A percentile compares a stretch with the other conserved stretches of the same genome.
phyloP scores from a whole-genome alignment of 1,140 invertebrate genomes.

The Glossosoma conforme region DNA sequence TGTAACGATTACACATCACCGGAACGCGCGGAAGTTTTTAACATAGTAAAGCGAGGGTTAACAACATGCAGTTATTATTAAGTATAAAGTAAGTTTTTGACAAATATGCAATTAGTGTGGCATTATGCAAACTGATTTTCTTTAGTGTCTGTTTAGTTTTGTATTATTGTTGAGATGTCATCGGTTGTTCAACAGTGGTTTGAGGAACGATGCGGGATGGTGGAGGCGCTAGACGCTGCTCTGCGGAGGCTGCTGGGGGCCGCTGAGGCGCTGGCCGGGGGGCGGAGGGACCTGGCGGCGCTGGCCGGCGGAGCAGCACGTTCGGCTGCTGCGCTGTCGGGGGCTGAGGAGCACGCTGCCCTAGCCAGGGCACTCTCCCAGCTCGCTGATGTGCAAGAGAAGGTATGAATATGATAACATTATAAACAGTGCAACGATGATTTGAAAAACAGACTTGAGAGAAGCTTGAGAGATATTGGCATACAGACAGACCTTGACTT shows the following conservation, averaged over 20 bases:
- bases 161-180: too few species aligned
- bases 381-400: slow-evolving; percentile 88
- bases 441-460: not conserved
- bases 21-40: too few species aligned
- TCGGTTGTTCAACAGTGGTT: slow-evolving; percentile 98
- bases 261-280: slow-evolving; percentile 81
- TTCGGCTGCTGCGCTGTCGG: slow-evolving; percentile 86
- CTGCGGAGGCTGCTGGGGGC: slow-evolving; percentile 83
- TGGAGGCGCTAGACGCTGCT: slow-evolving; percentile 88
- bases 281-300: slow-evolving; percentile 79
- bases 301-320: slow-evolving; percentile 73
- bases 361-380: slow-evolving; percentile 89
- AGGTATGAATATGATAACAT: slow-evolving; percentile 45
- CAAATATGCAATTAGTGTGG: too few species aligned
- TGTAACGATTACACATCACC: too few species aligned
- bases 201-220: slow-evolving; percentile 89
- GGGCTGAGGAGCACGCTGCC: slow-evolving; percentile 91
- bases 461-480: not conserved
- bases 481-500: not conserved
- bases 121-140: too few species aligned
- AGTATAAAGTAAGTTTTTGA: too few species aligned
- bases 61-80: too few species aligned
- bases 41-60: too few species aligned
- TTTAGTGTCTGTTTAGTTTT: too few species aligned
- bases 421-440: not conserved